phyloP scores from a whole-genome alignment of 2,113 vertebrate genomes.

The Neodon shergylaensis region DNA sequence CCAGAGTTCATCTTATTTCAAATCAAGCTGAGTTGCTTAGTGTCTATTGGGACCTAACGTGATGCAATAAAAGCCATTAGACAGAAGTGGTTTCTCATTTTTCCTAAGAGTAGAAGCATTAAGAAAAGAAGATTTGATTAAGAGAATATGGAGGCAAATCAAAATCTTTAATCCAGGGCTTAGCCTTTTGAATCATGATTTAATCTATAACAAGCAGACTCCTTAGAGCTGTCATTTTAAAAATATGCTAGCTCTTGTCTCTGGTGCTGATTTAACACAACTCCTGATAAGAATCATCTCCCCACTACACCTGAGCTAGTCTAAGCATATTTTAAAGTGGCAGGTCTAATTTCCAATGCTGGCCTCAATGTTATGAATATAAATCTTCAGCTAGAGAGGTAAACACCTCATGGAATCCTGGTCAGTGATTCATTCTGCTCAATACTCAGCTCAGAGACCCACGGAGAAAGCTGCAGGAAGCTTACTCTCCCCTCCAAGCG shows the following conservation, averaged over 20 bases:
- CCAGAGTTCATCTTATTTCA: constrained; percentile 57
- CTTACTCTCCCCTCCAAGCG: background rate
- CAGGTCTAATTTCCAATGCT: constrained; percentile 73
- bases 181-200: constrained; percentile 66
- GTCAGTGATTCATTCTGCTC: constrained; percentile 61
- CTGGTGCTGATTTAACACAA: constrained; percentile 70
- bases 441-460: background rate
- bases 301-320: constrained; percentile 37
- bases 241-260: constrained; percentile 67
- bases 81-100: constrained; percentile 71
- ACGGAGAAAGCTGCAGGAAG: background rate
- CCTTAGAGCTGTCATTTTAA: constrained; percentile 71
- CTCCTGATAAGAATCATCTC: constrained; percentile 66
- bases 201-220: constrained; percentile 70
- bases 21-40: constrained; percentile 57
- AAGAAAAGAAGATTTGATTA: constrained; percentile 72
- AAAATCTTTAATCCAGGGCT: constrained; percentile 73
- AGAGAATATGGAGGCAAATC: constrained; percentile 72
- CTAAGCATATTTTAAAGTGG: constrained; percentile 76
- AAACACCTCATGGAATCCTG: constrained; percentile 25
- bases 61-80: constrained; percentile 66
- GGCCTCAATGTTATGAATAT: constrained; percentile 64
- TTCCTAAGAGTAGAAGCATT: constrained; percentile 56
- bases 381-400: constrained; percentile 71
- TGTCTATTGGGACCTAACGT: constrained; percentile 50